Percentiles rank a stretch among this genome's conserved stretches.
phyloP scores from a whole-genome alignment of 2,797 vertebrate species.

The Microctenopoma steveboyesi region DNA sequence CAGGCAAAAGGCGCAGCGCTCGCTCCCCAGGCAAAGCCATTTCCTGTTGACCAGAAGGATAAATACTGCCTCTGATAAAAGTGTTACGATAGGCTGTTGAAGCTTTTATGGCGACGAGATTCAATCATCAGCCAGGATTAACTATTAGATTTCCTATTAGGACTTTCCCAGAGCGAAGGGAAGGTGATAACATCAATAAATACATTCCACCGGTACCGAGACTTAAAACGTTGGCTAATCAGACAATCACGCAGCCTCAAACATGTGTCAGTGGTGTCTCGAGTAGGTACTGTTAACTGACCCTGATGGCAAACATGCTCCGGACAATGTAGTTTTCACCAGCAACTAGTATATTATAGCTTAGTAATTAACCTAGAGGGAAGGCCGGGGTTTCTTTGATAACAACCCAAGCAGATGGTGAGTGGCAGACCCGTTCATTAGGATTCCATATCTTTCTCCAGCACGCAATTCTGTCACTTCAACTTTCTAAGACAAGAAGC shows the following conservation, averaged over 20 bases:
- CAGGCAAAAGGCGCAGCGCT: conserved; percentile 26
- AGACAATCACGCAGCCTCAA: conserved; percentile 3
- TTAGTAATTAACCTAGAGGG: conserved; percentile 72
- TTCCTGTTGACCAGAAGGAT: conserved; percentile 22
- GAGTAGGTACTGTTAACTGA: conserved; percentile 12
- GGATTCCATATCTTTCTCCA: conserved; percentile 57
- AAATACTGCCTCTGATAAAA: conserved; percentile 17
- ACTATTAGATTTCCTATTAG: background rate
- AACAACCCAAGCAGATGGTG: conserved; percentile 69
- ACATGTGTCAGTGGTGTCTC: background rate
- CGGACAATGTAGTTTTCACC: conserved; percentile 50
- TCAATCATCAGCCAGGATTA: conserved; percentile 24
- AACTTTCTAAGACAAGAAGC: conserved; percentile 37
- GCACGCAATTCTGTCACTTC: conserved; percentile 42
- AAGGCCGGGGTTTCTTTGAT: conserved; percentile 66
- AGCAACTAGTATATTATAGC: conserved; percentile 46
- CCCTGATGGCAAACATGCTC: conserved; percentile 21
- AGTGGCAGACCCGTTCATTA: conserved; percentile 70
- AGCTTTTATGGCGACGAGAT: conserved; percentile 18
- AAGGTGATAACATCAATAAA: conserved; percentile 27
- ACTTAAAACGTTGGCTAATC: conserved; percentile 29
- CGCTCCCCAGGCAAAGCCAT: conserved; percentile 2
- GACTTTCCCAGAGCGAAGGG: background rate
- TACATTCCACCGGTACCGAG: background rate
- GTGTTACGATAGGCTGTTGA: conserved; percentile 6